Conservation (phyloP, 1,140 invertebrate species). For the Drosophila pallidifrons region DNA sequence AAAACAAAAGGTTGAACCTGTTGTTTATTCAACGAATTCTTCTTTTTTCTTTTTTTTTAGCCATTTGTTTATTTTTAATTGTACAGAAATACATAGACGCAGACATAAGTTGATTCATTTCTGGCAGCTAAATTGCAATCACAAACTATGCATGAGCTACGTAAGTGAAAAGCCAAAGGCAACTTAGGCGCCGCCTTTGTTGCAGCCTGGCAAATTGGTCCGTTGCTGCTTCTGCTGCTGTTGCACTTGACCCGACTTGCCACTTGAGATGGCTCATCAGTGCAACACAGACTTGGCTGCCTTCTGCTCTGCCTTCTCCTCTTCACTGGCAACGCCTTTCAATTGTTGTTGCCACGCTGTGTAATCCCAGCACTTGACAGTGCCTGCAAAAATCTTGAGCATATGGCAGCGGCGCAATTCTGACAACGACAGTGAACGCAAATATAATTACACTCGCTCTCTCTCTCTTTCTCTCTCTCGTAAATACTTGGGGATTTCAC, state of each 20-base stretch:
- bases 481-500: neutral
- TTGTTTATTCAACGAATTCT: conserved; percentile 15
- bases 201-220: conserved; percentile 68
- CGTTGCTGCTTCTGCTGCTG: conserved; percentile 41
- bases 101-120: neutral
- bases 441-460: conserved; percentile 2
- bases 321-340: conserved; percentile 28
- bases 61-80: conserved; percentile 22
- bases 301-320: conserved; percentile 4
- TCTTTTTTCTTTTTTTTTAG: neutral
- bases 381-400: conserved; percentile 42
- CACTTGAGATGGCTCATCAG: conserved; percentile 74
- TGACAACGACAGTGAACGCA: neutral
- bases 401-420: conserved; percentile 14
- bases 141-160: conserved; percentile 4
- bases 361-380: conserved; percentile 59
- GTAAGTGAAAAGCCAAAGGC: too few relatives aligned
- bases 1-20: conserved; percentile 29
- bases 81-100: conserved; percentile 4
- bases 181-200: conserved; percentile 25
- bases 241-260: conserved; percentile 68
- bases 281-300: conserved; percentile 7
- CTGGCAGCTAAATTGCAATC: conserved; percentile 24
- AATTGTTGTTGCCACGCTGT: conserved; percentile 70
- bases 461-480: too few relatives aligned